Conservation (phyloP, 2,888 invertebrate species). For the Nemoura dubitans region DNA sequence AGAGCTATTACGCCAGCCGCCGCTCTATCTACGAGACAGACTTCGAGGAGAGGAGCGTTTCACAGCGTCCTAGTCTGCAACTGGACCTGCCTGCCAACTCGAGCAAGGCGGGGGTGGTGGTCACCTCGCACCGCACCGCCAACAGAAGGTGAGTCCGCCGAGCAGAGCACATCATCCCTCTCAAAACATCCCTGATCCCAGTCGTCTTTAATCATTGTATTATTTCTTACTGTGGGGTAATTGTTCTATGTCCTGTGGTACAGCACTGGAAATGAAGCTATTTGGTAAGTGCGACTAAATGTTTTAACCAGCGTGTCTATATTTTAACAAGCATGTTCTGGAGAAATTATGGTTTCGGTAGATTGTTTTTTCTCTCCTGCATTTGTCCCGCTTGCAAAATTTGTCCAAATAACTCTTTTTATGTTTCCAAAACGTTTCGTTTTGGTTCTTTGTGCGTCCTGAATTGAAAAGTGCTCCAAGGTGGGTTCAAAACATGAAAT, state of each 20-base stretch:
- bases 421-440: neutral
- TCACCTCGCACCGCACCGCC: conserved; percentile 88
- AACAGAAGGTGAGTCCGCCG: conserved; percentile 75
- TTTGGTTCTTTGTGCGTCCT: neutral
- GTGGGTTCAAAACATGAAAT: neutral
- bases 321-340: neutral
- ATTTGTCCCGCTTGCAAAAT: neutral
- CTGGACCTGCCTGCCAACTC: conserved; percentile 67
- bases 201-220: conserved; percentile 47
- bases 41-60: conserved; percentile 58
- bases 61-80: conserved; percentile 70
- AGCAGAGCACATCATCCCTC: neutral
- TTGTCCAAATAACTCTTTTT: neutral
- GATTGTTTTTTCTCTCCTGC: neutral
- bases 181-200: conserved; percentile 45
- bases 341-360: neutral
- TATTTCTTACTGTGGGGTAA: conserved; percentile 55
- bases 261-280: conserved; percentile 61
- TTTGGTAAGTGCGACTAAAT: conserved; percentile 59
- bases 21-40: conserved; percentile 62
- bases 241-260: conserved; percentile 57
- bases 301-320: neutral
- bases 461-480: neutral
- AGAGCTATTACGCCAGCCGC: conserved; percentile 63
- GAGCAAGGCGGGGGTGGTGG: conserved; percentile 88